Evolutionary conservation across 2,797 vertebrate genomes (phyloP).

Genomic region (Mormyrus proboscirostris): DNA sequence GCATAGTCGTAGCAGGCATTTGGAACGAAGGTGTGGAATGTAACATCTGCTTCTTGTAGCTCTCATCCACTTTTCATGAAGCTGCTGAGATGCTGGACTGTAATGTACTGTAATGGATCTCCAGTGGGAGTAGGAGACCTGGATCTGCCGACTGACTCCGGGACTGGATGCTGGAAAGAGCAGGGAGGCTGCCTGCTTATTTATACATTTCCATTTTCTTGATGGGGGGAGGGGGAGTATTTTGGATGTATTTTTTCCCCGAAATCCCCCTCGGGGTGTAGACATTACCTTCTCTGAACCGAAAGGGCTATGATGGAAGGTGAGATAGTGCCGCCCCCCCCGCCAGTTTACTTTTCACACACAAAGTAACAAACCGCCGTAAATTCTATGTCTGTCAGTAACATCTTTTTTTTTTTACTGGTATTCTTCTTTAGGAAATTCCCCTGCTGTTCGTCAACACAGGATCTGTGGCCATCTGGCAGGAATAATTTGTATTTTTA

Average conservation of each 20-base stretch:
- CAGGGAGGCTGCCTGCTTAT: neutral
- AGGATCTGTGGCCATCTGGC: neutral
- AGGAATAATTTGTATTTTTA: conserved; percentile 10
- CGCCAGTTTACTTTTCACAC: neutral
- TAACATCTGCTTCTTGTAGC: neutral
- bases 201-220: neutral
- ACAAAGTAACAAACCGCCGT: neutral
- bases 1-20: neutral
- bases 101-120: conserved; percentile 21
- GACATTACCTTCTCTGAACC: neutral
- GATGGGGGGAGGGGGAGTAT: neutral
- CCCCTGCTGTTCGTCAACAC: neutral
- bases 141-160: conserved; percentile 46
- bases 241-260: neutral
- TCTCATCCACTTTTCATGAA: conserved; percentile 1
- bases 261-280: neutral
- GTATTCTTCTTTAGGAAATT: conserved; percentile 3
- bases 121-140: conserved; percentile 39
- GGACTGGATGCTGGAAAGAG: neutral
- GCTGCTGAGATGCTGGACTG: neutral
- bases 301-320: neutral
- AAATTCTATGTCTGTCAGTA: neutral
- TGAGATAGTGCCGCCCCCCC: neutral
- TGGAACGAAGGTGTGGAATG: neutral
- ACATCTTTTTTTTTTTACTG: neutral